Percentiles rank a stretch among this genome's conserved stretches.
These are phyloP conservation scores for Tetragonula carbonaria DNA, from an alignment of 2,888 invertebrate genomes.

Conservation along the genomic window DNA sequence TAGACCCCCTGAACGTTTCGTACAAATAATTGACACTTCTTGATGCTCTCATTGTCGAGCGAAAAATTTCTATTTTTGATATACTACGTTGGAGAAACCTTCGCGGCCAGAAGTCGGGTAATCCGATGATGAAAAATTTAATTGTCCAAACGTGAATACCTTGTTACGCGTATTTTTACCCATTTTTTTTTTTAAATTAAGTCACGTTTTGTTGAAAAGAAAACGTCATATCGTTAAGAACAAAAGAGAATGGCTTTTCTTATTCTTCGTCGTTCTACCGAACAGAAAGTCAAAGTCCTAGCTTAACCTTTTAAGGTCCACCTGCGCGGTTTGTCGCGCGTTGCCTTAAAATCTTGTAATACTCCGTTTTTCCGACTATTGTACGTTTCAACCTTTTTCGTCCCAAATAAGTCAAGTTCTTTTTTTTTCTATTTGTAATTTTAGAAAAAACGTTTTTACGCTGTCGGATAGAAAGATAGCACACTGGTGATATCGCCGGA, in stretches of 20 bases:
- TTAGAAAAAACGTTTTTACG: background rate
- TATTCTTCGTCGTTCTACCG: background rate
- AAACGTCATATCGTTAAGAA: background rate
- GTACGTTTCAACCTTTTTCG: background rate
- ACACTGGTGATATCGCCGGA: too few species aligned
- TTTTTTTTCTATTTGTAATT: background rate
- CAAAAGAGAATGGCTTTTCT: background rate
- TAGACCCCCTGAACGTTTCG: too few species aligned
- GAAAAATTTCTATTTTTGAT: background rate
- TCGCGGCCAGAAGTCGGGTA: background rate
- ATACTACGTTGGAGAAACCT: background rate
- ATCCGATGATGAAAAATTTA: background rate
- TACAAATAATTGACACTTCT: too few species aligned
- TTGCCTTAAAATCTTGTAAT: background rate
- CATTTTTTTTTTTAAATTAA: background rate
- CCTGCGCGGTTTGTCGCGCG: background rate
- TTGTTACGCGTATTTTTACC: background rate
- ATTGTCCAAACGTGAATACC: background rate
- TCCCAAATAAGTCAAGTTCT: background rate
- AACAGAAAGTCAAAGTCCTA: background rate
- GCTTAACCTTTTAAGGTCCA: background rate
- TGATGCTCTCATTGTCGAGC: background rate
- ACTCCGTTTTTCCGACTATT: background rate
- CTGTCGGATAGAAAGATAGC: too few species aligned
- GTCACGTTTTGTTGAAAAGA: background rate